These are phyloP conservation scores for Albula glossodonta DNA, from an alignment of 2,113 vertebrate genomes.

Conservation along the genomic window DNA sequence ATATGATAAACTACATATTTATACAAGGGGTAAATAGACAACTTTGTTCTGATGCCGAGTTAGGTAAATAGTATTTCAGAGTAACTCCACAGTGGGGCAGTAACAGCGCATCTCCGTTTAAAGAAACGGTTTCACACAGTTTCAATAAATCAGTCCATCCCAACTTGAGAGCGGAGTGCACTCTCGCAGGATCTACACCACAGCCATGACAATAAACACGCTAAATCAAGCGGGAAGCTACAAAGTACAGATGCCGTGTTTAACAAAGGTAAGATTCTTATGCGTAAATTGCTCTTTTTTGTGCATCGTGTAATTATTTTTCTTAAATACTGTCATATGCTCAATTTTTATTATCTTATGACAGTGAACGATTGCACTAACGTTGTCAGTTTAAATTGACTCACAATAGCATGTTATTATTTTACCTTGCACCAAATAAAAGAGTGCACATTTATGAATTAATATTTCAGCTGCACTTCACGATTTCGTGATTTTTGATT, in stretches of 20 bases:
- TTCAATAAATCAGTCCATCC: not conserved
- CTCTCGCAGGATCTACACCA: not conserved
- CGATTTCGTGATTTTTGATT: not conserved
- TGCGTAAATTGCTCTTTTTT: not conserved
- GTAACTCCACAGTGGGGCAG: slow-evolving; percentile 19
- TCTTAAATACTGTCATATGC: not conserved
- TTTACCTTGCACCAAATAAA: not conserved
- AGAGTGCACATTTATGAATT: not conserved
- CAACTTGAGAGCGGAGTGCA: not conserved
- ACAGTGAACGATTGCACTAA: not conserved
- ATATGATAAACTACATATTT: too few relatives aligned
- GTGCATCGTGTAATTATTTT: not conserved
- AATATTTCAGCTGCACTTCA: not conserved
- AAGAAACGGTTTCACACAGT: not conserved
- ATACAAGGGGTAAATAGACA: too few relatives aligned
- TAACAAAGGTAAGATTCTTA: slow-evolving; percentile 20
- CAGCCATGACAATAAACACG: slow-evolving; percentile 20
- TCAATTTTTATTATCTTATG: not conserved
- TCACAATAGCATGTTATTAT: not conserved
- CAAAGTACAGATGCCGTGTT: slow-evolving; percentile 21
- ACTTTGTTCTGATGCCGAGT: too few relatives aligned
- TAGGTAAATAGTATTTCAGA: not conserved
- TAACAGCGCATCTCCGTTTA: not conserved
- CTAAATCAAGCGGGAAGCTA: not conserved
- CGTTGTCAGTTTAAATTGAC: not conserved